Evolutionary conservation across 2,797 vertebrate genomes (phyloP), one percentile per base, ranked within the genome.

Genomic region (Euphonia xanthogaster): DNA sequence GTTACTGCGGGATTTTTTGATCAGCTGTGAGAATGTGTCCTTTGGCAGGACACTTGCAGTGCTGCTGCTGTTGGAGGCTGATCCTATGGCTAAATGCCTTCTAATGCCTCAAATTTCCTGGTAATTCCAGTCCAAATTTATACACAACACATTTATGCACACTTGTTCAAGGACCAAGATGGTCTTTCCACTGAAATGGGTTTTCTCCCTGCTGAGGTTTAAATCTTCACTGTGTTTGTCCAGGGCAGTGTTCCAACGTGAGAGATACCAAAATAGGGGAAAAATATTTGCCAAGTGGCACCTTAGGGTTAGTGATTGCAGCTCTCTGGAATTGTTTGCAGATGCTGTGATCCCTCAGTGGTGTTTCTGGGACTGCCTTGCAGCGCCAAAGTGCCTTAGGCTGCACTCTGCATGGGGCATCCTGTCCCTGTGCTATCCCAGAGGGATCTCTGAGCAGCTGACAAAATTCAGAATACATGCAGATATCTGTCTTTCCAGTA

Each of bases 161-260:
- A 14, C 60, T 95, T 90, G 35, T 92, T 90, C 71, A 55, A 81
- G 53, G 72, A 68, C 54, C 44, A 70, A 60, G 47, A n/a, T 7
- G 14, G 23, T 58, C 79, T 70, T 94, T 66, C 19, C 57, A 39
- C 73, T 81, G 62, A 92, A 95, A 73, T 60, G 67, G 55, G 5
- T 83, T 93, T 93, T 81, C 40, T 90, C 16, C 62, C 10, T 42
- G 72, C 35, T 62, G 76, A 86, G 70, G 40, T 53, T 88, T 92
- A 88, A 91, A 84, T 92, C 86, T 88, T 73, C 39, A 19, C 73
- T n/a, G 30, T 85, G 27, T 87, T 86, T 93, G 62, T 90, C 79
- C 91, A 86, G 70, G 86, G 54, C 44, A 51, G 51, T 77, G 48
- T 75, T 66, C 62, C 61, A 76, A 71, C 61, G 50, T 63, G 48